Evolutionary conservation across 2,113 vertebrate species (phyloP), one percentile per base, ranked within the genome.

Genomic region (Cervus canadensis): DNA sequence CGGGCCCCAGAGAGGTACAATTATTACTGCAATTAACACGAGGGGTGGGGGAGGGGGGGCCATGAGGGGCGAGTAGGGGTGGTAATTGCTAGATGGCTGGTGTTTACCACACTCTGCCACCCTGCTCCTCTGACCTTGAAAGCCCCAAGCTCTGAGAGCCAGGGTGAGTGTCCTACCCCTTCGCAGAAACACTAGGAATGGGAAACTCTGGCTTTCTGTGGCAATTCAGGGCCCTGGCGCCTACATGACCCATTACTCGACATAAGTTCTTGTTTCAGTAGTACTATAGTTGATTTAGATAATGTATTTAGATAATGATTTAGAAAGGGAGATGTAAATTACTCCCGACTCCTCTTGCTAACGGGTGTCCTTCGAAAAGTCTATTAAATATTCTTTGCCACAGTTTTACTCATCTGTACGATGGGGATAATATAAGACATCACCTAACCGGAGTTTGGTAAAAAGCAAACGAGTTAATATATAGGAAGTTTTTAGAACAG

Each of bases 281-380:
- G 28, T 7, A 9, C 11, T 26, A 6, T 2, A 33, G 28, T 2
- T 64, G 43, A 23, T 48, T 71, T 60, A 54, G 52, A 23, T 26
- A 52, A 57, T 2, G 25, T 16, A 14, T 36, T 36, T 36, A 36
- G 36, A 36, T 36, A 36, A 36, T 36, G 36, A 36, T 36, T 36
- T 36, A 21, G 33, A 71, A 0, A 43, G 59, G 15, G 12, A 7
- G 14, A 36, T 1, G 10, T 0, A 13, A 7, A 7, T 0, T 60
- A 1, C 11, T 4, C 52, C 57, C 54, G 0, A 5, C 40, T 57
- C 25, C 52, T 45, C 3, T 91, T 78, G 15, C 54, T 14, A 26
- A 67, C 0, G 0, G 0, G 1, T 7, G 6, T 23, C 40, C 78
- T 52, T 56, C 3, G 0, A 50, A 15, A 30, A 95, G 5, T 54